Conservation (phyloP, 2,888 invertebrate genomes). For the Eupeodes latifasciatus region DNA sequence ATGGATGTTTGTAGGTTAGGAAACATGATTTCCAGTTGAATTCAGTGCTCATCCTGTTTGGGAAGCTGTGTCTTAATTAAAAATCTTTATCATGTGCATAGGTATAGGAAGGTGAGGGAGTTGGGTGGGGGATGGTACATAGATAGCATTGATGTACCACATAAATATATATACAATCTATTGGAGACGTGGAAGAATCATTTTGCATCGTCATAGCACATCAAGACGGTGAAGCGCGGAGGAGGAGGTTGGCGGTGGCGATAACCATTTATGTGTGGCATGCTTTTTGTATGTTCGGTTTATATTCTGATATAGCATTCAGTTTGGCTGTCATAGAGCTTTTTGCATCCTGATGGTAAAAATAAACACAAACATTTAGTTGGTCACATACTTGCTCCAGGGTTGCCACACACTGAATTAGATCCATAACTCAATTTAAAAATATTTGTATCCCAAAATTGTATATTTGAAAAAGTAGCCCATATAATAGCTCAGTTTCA, state of each 20-base stretch:
- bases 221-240: conserved; percentile 31
- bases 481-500: too few relatives aligned
- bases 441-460: too few relatives aligned
- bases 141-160: neutral
- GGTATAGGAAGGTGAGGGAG: neutral
- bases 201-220: neutral
- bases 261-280: conserved; percentile 52
- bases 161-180: neutral
- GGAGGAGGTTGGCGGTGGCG: neutral
- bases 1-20: conserved; percentile 49
- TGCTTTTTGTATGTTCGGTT: conserved; percentile 25
- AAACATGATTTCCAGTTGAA: conserved; percentile 54
- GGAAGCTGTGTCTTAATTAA: conserved; percentile 64
- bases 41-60: conserved; percentile 52
- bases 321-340: neutral
- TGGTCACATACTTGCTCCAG: neutral
- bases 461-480: too few relatives aligned
- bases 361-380: conserved; percentile 32
- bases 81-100: conserved; percentile 45
- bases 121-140: neutral
- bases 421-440: too few relatives aligned
- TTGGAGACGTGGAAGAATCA: neutral
- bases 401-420: too few relatives aligned
- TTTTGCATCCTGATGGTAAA: conserved; percentile 42
- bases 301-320: neutral